Percentiles rank a stretch among this genome's conserved stretches.
Evolutionary conservation across 2,888 invertebrate species (phyloP).

Genomic region (Nomada ferruginata): DNA sequence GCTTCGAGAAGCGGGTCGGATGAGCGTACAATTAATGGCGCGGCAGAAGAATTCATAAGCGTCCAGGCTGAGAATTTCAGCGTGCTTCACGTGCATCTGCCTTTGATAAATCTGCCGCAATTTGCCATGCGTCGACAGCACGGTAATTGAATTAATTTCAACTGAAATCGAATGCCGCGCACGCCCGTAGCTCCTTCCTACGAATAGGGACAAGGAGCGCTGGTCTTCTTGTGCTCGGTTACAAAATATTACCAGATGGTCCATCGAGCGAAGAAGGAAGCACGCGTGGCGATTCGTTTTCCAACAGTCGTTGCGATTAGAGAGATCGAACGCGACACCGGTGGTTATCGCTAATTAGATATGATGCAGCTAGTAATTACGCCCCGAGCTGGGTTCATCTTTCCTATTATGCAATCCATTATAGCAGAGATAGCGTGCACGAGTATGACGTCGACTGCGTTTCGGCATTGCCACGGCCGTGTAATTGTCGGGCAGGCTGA

Average conservation of each 20-base stretch:
- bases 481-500: slow-evolving; percentile 17
- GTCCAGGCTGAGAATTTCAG: slow-evolving; percentile 35
- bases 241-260: background rate
- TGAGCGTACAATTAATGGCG: slow-evolving; percentile 59
- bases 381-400: slow-evolving; percentile 30
- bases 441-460: background rate
- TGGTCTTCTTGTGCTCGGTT: background rate
- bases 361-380: slow-evolving; percentile 42
- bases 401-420: slow-evolving; percentile 49
- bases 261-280: background rate
- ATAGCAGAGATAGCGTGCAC: slow-evolving; percentile 20
- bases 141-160: slow-evolving; percentile 58
- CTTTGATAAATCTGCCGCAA: slow-evolving; percentile 47
- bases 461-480: slow-evolving; percentile 11
- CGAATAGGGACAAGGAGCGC: too few relatives aligned
- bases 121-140: slow-evolving; percentile 49
- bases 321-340: slow-evolving; percentile 29
- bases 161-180: slow-evolving; percentile 31
- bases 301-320: slow-evolving; percentile 1
- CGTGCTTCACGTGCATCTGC: slow-evolving; percentile 9
- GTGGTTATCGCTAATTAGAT: slow-evolving; percentile 52
- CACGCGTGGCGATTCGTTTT: slow-evolving; percentile 33
- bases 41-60: slow-evolving; percentile 56
- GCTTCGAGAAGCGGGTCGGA: slow-evolving; percentile 37
- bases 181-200: slow-evolving; percentile 18